phyloP scores from a whole-genome alignment of 2,113 vertebrate genomes.

The Barnardius zonarius region DNA sequence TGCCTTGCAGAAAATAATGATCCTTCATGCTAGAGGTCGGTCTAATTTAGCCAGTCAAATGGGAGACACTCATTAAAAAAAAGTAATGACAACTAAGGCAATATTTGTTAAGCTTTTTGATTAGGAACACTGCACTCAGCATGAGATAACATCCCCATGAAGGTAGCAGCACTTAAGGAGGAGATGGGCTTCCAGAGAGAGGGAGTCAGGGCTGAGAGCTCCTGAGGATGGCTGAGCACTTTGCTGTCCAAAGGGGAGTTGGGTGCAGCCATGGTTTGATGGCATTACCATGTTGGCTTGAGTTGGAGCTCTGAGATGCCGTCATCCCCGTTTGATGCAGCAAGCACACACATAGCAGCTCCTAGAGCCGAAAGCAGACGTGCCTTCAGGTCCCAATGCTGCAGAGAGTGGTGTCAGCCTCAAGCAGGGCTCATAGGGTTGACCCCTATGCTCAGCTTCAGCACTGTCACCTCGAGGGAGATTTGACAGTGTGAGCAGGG shows the following conservation, averaged over 20 bases:
- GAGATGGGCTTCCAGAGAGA: not conserved
- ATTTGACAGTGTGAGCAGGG: not conserved
- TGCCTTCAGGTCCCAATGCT: not conserved
- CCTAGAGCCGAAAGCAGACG: fast-evolving
- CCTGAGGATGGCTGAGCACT: not conserved
- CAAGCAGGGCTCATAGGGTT: not conserved
- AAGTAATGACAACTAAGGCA: not conserved
- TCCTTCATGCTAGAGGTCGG: not conserved
- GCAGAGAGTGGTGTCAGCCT: not conserved
- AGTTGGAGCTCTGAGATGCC: not conserved
- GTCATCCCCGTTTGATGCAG: fast-evolving
- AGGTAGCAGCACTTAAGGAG: not conserved
- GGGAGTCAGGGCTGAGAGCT: not conserved
- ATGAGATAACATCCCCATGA: not conserved
- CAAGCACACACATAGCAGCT: not conserved
- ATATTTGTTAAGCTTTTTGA: not conserved
- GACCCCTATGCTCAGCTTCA: fast-evolving
- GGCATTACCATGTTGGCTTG: fast-evolving
- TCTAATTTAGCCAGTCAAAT: not conserved
- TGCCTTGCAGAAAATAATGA: not conserved
- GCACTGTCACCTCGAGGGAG: not conserved
- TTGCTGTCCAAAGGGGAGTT: not conserved
- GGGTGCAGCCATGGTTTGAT: not conserved
- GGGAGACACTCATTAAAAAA: not conserved
- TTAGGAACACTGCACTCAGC: not conserved